Evolutionary conservation across 2,113 vertebrate genomes (phyloP), one percentile per base, ranked within the genome.

Genomic region (Hoplias malabaricus): DNA sequence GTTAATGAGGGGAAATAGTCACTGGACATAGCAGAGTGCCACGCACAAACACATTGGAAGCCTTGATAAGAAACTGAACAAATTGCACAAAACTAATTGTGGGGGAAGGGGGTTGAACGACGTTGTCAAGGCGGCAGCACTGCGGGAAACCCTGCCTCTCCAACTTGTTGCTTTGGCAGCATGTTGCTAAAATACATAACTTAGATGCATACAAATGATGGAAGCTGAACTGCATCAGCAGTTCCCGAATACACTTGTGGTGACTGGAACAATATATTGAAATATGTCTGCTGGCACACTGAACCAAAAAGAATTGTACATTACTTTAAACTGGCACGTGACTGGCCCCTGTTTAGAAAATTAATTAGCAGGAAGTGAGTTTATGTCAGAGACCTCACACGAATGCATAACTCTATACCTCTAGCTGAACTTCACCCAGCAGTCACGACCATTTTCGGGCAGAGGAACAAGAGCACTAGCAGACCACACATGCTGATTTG

Each of bases 321-420:
- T 25, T 8, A 25, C 25, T 56, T 11, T 25, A 25, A 25, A 25
- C 19, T 53, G 50, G 50, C 19, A 23, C 23, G 50, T 23, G n/a
- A 23, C 46, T n/a, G 25, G 7, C 53, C 1, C 25, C 25, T 25
- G 12, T 57, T 27, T 31, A 70, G 63, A 46, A 77, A 65, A 84
- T 54, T 65, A 36, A 50, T 70, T 68, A 53, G 23, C 8, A 67
- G 65, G 48, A 72, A 80, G 71, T 66, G 27, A 74, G 36, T 34
- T 54, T 50, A 27, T 19, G 23, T 63, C 33, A 43, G 4, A 19
- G 21, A 48, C 16, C 66, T 67, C 69, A 46, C 50, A 61, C 73
- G 25, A 62, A 78, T 19, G 54, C 56, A 74, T 34, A 77, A 34
- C 53, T 54, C 73, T 54, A 36, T 63, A 67, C 48, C 74, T 59